Evolutionary conservation across 2,797 vertebrate genomes (phyloP), one percentile per base, ranked within the genome.

Genomic region (Mareca penelope): DNA sequence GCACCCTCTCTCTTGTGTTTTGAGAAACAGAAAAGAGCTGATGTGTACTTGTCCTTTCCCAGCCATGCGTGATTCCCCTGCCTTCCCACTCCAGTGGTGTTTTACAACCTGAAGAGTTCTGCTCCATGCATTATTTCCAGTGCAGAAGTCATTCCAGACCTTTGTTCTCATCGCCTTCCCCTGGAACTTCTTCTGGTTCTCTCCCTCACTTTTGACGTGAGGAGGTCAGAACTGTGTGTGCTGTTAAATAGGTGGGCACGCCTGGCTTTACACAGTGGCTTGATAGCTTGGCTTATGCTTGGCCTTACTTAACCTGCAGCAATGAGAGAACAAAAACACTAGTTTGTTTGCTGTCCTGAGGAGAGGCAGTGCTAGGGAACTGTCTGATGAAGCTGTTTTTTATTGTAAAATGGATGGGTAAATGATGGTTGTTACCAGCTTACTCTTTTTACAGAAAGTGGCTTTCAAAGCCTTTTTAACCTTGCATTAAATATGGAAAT

Each of bases 11-110:
- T 31, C 69, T 21, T 7, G 26, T 10, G 23, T 23, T 10, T 4
- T 15, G 31, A 68, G 69, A 3, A 37, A 63, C 65, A 23, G 12
- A 3, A 12, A 17, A 10, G 1, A 4, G 28, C 10, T n/a, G 63
- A 10, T 4, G 29, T 0, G 0, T 17, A 26, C 6, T 48, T 0
- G 1, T 60, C 73, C 46, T n/a, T 26, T 46, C 29, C 48, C 2
- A 2, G 16, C n/a, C 29, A 18, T 0, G 10, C 1, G 4, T 1
- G 5, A 2, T 35, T 42, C 48, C 40, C 1, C 23, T 15, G 53
- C 22, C 29, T 14, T 29, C 35, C 33, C 6, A 0, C 31, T n/a
- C 23, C 35, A 4, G 28, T 9, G 6, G 5, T 6, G 31, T 35
- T 35, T 35, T 18, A 4, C 26, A 4, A 5, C 31, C 59, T 29